Evolutionary conservation across 2,113 vertebrate genomes (phyloP).

Genomic region (Oncorhynchus tshawytscha): DNA sequence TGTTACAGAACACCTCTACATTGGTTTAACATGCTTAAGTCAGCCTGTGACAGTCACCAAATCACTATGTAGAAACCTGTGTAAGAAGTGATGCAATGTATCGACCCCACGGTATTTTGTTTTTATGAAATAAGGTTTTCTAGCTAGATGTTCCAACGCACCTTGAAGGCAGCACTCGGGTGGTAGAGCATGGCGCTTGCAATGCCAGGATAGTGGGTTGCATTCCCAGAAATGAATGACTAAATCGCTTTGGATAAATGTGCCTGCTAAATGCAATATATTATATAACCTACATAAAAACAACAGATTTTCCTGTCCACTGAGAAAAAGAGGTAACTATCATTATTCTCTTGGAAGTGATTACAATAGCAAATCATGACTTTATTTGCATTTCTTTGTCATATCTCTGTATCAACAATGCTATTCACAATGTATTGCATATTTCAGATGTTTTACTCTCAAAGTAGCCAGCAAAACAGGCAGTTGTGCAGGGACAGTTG

Average conservation of each 20-base stretch:
- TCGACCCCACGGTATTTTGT: not conserved
- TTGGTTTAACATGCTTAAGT: conserved; percentile 10
- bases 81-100: not conserved
- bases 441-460: not conserved
- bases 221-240: too few species aligned
- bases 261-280: too few species aligned
- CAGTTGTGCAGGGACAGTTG: not conserved
- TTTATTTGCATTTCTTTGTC: not conserved
- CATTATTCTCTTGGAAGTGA: not conserved
- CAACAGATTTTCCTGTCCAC: not conserved
- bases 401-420: not conserved
- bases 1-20: conserved; percentile 4
- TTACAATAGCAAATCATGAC: not conserved
- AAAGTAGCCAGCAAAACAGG: not conserved
- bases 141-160: not conserved
- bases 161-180: not conserved
- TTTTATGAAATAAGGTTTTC: not conserved
- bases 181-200: too few species aligned
- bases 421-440: not conserved
- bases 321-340: not conserved
- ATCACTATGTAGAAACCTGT: conserved; percentile 8
- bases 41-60: not conserved
- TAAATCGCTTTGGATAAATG: too few species aligned
- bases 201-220: too few species aligned
- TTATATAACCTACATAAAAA: not conserved